Percentiles rank a stretch among this genome's conserved stretches.
These are phyloP conservation scores for Meriones unguiculatus DNA, from an alignment of 2,113 vertebrate genomes.

Conservation along the genomic window DNA sequence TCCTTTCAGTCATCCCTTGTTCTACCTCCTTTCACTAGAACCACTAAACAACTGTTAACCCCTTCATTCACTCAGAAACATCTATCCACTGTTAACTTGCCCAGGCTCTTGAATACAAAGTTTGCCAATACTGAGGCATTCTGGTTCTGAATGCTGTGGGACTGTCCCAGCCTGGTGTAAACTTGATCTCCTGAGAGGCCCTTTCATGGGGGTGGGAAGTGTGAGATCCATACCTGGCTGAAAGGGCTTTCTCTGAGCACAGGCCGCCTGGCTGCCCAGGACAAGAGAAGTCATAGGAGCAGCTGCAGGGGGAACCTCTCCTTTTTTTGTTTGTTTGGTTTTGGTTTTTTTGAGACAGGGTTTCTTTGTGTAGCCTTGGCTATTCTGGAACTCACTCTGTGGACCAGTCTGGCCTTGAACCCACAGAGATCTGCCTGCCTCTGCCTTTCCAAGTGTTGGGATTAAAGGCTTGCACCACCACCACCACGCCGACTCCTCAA, in stretches of 20 bases:
- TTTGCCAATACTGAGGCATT: not conserved
- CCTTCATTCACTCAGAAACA: no score
- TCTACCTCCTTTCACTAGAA: fast-evolving
- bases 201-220: not conserved
- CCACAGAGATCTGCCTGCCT: no score
- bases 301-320: not conserved
- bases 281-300: not conserved
- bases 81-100: not conserved
- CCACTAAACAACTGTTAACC: not conserved
- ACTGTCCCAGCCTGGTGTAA: fast-evolving
- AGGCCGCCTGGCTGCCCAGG: fast-evolving
- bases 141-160: not conserved
- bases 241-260: fast-evolving
- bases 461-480: no score
- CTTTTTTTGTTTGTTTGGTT: no score
- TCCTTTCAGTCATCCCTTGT: fast-evolving
- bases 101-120: not conserved
- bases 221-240: fast-evolving
- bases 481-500: not conserved
- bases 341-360: no score
- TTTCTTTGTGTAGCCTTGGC: no score
- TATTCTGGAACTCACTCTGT: no score
- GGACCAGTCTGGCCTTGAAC: no score
- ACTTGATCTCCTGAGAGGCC: not conserved
- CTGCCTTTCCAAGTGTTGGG: no score